Base-by-base conservation (phyloP, 2,113 vertebrate species). In the Poeciliopsis occidentalis region DNA sequence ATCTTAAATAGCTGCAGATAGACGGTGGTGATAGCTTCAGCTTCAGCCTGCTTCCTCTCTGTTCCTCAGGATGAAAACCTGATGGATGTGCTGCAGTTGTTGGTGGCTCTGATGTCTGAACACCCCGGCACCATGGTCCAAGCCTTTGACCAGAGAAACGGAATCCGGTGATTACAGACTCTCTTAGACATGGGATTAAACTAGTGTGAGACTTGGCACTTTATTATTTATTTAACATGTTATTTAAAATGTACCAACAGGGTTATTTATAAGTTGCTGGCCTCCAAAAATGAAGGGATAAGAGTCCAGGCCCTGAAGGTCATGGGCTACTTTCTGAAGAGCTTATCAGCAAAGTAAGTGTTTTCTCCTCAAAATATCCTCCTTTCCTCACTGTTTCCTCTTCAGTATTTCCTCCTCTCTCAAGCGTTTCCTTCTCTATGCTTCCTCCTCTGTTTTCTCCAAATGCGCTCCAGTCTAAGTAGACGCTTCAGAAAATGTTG, bases 61-160 rank as follows among this genome's bases (percentile, higher is more conserved):
- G 11, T 78, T 62, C 64, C 64, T 5, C 91, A 99, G 98, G 98
- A 99, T 91, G 98, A 99, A 91, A 99, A 99, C 91, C 94, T 99
- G 81, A 98, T 99, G 95, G 98, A 99, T 87, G 97, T 99, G 44
- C 95, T 99, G 67, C 98, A 99, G 89, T 89, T 99, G 77, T 92
- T 99, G 87, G 98, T 99, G 84, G 98, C 98, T 81, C 91, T 99
- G 85, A 99, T 99, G 97, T 95, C 98, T 75, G 98, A 99, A 88
- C 97, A 99, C 79, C 98, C 98, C 1, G 89, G 90, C 41, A 96
- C 98, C 60, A 97, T 99, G 96, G 95, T 96, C 76, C 96, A 96
- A 88, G 98, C 97, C 75, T 99, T 99, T 88, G 98, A 99, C 91
- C 97, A 98, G 90, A 95, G 97, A 78, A 98, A 98, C 76, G 98